These are phyloP conservation scores for Alloplasta piceator DNA, from an alignment of 2,888 invertebrate species.

Conservation along the genomic window DNA sequence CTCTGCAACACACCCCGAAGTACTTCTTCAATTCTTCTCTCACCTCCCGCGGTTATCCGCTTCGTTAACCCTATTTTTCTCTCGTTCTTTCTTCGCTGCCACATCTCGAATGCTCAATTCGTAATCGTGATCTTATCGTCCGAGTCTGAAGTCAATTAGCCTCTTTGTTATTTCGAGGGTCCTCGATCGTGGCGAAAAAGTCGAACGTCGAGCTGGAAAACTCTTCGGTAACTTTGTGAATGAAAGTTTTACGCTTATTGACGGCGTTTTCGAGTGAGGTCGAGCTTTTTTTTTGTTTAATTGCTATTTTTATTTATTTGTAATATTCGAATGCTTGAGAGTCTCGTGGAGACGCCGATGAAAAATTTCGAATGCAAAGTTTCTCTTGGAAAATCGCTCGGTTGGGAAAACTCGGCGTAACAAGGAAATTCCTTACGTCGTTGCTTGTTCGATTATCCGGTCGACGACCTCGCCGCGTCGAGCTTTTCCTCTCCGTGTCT, in stretches of 20 bases:
- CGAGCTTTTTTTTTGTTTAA: not conserved
- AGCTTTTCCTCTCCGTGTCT: constrained; percentile 25
- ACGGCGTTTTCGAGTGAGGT: not conserved
- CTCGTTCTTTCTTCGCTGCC: constrained; percentile 1
- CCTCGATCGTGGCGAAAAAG: not conserved
- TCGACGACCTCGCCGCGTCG: constrained; percentile 53
- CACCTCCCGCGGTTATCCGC: constrained; percentile 39
- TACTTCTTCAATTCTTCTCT: constrained; percentile 25
- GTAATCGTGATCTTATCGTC: constrained; percentile 19
- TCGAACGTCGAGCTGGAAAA: not conserved
- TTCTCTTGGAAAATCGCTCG: constrained; percentile 6
- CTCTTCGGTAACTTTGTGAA: not conserved
- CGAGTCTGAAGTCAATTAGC: constrained; percentile 21
- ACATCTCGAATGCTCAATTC: constrained; percentile 6
- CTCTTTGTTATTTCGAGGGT: constrained; percentile 5
- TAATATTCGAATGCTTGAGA: not conserved
- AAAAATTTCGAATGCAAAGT: not conserved
- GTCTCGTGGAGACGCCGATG: not conserved
- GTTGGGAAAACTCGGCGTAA: constrained; percentile 43
- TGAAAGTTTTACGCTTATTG: not conserved
- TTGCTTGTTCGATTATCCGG: constrained; percentile 61
- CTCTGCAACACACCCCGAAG: constrained; percentile 20
- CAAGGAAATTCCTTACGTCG: constrained; percentile 46
- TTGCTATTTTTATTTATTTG: not conserved
- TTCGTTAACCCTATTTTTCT: constrained; percentile 35